These are phyloP conservation scores for Ictalurus punctatus DNA, from an alignment of 2,113 vertebrate species.

Conservation along the genomic window DNA sequence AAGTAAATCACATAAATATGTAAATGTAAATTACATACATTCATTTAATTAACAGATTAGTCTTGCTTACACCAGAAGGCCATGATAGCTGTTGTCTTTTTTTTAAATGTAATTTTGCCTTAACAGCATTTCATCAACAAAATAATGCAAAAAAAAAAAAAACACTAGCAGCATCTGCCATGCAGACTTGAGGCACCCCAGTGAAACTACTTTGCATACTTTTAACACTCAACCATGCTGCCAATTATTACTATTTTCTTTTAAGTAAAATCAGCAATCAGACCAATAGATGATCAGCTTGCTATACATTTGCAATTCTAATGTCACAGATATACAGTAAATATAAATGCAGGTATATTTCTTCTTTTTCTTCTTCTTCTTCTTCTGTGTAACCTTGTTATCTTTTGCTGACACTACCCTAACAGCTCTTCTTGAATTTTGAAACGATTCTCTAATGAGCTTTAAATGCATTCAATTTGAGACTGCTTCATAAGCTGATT, in stretches of 20 bases:
- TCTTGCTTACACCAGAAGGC: background rate
- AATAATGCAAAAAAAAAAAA: background rate
- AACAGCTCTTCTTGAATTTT: background rate
- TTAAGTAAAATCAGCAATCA: background rate
- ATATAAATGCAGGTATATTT: background rate
- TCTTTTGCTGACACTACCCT: background rate
- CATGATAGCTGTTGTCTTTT: background rate
- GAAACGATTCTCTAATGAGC: background rate
- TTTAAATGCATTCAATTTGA: background rate
- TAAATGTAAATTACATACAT: background rate
- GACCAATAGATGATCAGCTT: background rate
- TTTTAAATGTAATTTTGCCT: background rate
- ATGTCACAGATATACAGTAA: background rate
- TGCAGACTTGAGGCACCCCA: background rate
- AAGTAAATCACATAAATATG: background rate
- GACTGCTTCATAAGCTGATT: background rate
- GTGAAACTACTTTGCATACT: background rate
- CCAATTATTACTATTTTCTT: background rate
- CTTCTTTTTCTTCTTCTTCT: background rate
- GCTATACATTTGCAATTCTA: background rate
- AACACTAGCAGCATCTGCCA: background rate
- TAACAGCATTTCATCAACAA: slow-evolving; percentile 1
- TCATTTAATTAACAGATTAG: background rate
- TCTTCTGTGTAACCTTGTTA: background rate
- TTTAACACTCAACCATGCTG: background rate